Base-by-base conservation (phyloP, 2,888 invertebrate species). In the Serripes groenlandicus region DNA sequence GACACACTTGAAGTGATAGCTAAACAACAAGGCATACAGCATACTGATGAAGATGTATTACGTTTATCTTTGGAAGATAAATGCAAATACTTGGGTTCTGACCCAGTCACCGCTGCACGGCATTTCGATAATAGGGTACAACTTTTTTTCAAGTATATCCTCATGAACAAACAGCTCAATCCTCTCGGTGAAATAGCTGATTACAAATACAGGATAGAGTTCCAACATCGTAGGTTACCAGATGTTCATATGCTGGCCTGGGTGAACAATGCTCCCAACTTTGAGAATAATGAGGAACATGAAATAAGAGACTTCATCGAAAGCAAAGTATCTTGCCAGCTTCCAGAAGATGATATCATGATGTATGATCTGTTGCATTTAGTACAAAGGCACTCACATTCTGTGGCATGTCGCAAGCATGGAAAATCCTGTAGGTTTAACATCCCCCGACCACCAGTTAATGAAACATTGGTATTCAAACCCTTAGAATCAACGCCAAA, bases 71-170 rank as follows among this genome's bases (percentile, higher is more conserved):
- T 82, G 78, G 75, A 87, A 76, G 64, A 85, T 30, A 85, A 79
- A 71, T 81, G 78, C 68, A 21, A 68, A 37, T 64, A 90, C 1
- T 56, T 78, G 4, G 69, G 77, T 74, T 28, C 89, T 34, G 83
- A 91, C 72, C 91, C 90, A 15, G 88, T 89, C 1, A 91, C 86
- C 7, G 87, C 86, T 52, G 84, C 89, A 11, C 30, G 86, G 28
- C 88, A 89, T 79, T 90, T 90, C 77, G 85, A 91, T 62, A 69
- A 87, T 42, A 60, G 88, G 56, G 70, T 87, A 26, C 60, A 84
- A 64, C 26, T 79, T 49, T 75, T 89, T 30, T 54, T 88, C 15
- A 82, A 79, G 56, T 74, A 81, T n/a, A 64, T 81, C 21, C 42
- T 86, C 3, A 34, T 82, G 3, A 78, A 79, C 71, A 60, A 66